Base-by-base conservation (phyloP, 1,140 invertebrate species). In the Mycetomoellerius zeteki region DNA sequence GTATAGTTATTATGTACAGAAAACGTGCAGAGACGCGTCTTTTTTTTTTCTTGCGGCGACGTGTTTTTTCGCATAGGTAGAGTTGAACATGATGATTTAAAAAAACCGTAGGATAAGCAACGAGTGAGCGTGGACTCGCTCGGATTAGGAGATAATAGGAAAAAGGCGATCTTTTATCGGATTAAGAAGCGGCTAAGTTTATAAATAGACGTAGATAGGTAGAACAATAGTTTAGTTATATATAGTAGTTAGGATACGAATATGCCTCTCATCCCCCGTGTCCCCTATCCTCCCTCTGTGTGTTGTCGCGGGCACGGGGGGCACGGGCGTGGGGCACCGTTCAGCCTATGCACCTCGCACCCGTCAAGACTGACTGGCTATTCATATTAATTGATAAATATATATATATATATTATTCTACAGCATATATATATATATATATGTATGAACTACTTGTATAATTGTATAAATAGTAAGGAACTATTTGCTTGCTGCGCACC, bases 351-450 rank as follows among this genome's bases (percentile, higher is more conserved):
- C 93, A 94, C 91, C 91, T 91, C 77, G 92, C 73, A 92, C 93
- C 93, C 93, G 93, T 92, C 93, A 94, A 94, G 93, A 94, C 94
- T 94, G 94, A 95, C 93, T 94, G 94, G 94, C 92, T 95, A 93
- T 92, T 94, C 92, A 93, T 94, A 94, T 93, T 72, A 21, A 82
- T 82, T 16, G 69, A 93, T 93, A 90, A 87, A 92, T 93, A 93
- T 93, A 87, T 92, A 92, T 94, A 92, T 94, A 92, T 89, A 82
- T 72, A 60, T 47, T 90, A 91, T 93, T 92, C 86, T 93, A 92
- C 89, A 27, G 12, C 2, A 92, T 92, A 91, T 94, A 91, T 91
- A 21, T 77, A 64, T 62, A 56, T 58, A 90, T 90, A 90, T 93
- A 90, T 92, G 86, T 92, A 93, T 92, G 80, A 84, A 56, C 54